Evolutionary conservation across 2,113 vertebrate species (phyloP).

Genomic region (Chrysemys picta): DNA sequence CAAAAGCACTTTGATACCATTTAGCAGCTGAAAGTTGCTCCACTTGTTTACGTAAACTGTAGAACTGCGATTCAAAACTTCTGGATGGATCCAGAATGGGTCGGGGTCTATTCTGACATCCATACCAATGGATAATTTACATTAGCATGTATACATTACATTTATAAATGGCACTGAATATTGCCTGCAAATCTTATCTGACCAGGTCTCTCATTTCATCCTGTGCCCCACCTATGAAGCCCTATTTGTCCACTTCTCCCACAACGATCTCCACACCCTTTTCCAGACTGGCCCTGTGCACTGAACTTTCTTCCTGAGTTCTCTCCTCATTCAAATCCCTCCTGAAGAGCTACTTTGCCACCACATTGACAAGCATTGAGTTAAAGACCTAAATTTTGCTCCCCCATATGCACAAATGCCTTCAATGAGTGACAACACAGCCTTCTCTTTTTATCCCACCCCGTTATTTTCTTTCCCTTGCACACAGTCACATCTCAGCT

Average conservation of each 20-base stretch:
- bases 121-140: background rate
- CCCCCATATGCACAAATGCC: background rate
- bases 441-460: background rate
- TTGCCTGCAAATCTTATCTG: background rate
- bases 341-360: rapidly evolving
- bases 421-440: background rate
- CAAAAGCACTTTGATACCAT: background rate
- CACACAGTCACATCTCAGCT: background rate
- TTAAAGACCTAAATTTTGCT: background rate
- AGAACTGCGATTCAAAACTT: background rate
- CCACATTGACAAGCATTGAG: rapidly evolving
- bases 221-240: background rate
- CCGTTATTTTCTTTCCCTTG: background rate
- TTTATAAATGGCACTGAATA: background rate
- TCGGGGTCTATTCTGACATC: background rate
- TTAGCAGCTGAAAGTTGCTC: background rate
- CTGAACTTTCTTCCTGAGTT: background rate
- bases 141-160: background rate
- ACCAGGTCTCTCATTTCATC: background rate
- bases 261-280: background rate
- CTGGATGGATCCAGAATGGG: background rate
- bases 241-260: background rate
- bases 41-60: background rate
- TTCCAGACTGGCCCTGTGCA: background rate
- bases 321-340: background rate